A percentile compares a stretch with the other conserved stretches of the same genome.
Evolutionary conservation across 1,140 invertebrate genomes (phyloP).

Genomic region (Pseudomyrmex sp.): DNA sequence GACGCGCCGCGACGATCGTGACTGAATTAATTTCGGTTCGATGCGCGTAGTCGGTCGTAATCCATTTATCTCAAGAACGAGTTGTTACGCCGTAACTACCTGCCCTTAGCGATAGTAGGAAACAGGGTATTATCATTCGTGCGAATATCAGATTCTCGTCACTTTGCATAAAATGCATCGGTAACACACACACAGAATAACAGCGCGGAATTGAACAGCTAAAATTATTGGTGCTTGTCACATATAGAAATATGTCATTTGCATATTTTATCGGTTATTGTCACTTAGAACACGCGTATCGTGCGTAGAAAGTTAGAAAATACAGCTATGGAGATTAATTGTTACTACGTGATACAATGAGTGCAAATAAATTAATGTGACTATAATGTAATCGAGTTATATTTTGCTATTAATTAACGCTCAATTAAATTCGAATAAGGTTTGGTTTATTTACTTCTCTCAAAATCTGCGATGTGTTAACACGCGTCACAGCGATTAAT

Average conservation of each 20-base stretch:
- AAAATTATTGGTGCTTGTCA: slow-evolving; percentile 18
- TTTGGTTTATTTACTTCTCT: slow-evolving; percentile 5
- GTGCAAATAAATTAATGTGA: not conserved
- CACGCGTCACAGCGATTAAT: slow-evolving; percentile 29
- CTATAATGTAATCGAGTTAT: slow-evolving; percentile 1
- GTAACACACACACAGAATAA: not conserved
- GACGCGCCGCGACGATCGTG: slow-evolving; percentile 6
- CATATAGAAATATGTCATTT: not conserved
- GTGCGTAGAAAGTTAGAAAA: not conserved
- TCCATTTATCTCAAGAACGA: slow-evolving; percentile 64
- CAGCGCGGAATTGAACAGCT: slow-evolving; percentile 7
- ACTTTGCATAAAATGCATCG: slow-evolving; percentile 13
- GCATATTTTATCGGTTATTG: not conserved
- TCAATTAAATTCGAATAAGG: slow-evolving; percentile 27
- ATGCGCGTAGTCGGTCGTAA: slow-evolving; percentile 64
- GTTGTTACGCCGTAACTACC: slow-evolving; percentile 42
- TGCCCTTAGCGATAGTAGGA: slow-evolving; percentile 10
- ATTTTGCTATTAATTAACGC: slow-evolving; percentile 10
- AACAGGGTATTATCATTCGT: slow-evolving; percentile 41
- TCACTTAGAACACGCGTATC: not conserved
- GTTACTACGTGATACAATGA: not conserved
- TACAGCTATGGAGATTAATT: not conserved
- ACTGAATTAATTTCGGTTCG: slow-evolving; percentile 69
- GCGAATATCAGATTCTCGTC: slow-evolving; percentile 15
- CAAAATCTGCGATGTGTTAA: slow-evolving; percentile 23